Base-by-base conservation (phyloP, 2,888 invertebrate genomes). In the Eilema depressum region DNA sequence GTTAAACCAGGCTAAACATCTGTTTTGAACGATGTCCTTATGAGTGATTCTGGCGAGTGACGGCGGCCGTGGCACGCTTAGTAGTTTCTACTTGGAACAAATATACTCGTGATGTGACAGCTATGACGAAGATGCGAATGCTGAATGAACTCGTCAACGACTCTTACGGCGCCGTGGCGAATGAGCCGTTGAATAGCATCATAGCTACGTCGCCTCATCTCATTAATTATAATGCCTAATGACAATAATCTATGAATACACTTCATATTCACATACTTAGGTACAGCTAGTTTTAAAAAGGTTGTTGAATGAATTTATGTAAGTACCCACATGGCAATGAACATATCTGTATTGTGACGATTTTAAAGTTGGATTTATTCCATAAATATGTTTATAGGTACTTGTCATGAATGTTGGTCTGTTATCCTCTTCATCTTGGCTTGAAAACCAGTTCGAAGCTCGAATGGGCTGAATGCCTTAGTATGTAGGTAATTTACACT, bases 121-220 rank as follows among this genome's bases (percentile, higher is more conserved):
- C 68, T 80, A 71, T 82, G 74, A 79, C 82, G 65, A 77, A 67
- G 68, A 65, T 69, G 77, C 67, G 76, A 78, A 75, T 53, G 53
- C 71, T 69, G 63, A 67, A 14, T 71, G 75, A 77, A 83, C 78
- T 81, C 70, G 79, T 85, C 80, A 82, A 80, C 71, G 75, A 74
- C 77, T 69, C 64, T 71, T 63, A 69, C 69, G 66, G 59, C 67
- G 66, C 80, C 85, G 83, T 84, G 74, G 71, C 86, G 75, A 89
- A 89, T 88, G 69, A 47, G 71, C 77, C 74, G 83, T 85, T 87
- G 70, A 83, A 70, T 69, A 71, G 64, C 68, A 82, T 82, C 85
- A 83, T 83, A 84, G 63, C 70, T 53, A 67, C 64, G 74, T 69
- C 69, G 62, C 37, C 67, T 73, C 63, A 68, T 37, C 70, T 69